These are phyloP conservation scores for Corythucha ciliata DNA, from an alignment of 2,888 invertebrate genomes.

Conservation along the genomic window DNA sequence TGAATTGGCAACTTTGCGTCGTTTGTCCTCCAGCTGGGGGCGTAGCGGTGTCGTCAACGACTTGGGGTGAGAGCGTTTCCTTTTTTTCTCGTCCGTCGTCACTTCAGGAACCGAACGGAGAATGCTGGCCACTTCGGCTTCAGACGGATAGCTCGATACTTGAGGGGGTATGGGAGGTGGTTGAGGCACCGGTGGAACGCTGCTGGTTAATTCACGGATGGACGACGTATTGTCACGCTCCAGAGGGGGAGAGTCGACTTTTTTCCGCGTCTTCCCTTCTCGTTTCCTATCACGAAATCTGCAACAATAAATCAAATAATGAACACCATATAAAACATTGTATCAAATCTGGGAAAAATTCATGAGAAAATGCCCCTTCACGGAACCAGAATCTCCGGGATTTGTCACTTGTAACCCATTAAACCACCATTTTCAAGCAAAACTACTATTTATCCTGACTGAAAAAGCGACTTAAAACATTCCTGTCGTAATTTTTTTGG, in stretches of 20 bases:
- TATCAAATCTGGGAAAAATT: too few relatives aligned
- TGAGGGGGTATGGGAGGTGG: conserved; percentile 3
- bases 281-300: conserved; percentile 20
- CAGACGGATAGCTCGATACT: conserved; percentile 34
- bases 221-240: neutral
- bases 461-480: too few relatives aligned
- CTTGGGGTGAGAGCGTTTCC: conserved; percentile 19
- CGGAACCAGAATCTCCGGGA: too few relatives aligned
- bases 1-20: conserved; percentile 23
- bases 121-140: conserved; percentile 38
- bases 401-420: too few relatives aligned
- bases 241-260: conserved; percentile 3
- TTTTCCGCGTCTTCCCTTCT: conserved; percentile 18
- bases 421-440: too few relatives aligned
- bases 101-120: conserved; percentile 35
- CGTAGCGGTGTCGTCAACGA: conserved; percentile 17
- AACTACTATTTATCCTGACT: too few relatives aligned
- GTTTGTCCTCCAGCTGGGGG: conserved; percentile 22
- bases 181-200: neutral
- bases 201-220: neutral
- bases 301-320: neutral
- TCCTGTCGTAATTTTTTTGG: too few relatives aligned
- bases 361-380: too few relatives aligned
- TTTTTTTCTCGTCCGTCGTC: conserved; percentile 22
- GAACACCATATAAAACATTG: too few relatives aligned